Percentiles rank a stretch among this genome's conserved stretches.
These are phyloP conservation scores for Intellagama lesueurii DNA, from an alignment of 2,797 vertebrate genomes.

Conservation along the genomic window DNA sequence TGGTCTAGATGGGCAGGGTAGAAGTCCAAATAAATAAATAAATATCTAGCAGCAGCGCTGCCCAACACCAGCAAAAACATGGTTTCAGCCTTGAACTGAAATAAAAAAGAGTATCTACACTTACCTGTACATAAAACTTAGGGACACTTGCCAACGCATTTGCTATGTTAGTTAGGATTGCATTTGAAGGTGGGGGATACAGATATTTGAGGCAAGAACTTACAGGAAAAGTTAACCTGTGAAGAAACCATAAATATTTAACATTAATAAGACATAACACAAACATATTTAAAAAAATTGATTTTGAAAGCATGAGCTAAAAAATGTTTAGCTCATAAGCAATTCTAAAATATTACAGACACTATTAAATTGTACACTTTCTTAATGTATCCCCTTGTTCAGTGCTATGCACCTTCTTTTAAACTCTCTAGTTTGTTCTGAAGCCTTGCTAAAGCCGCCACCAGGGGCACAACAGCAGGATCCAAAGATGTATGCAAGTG, in stretches of 20 bases:
- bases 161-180: slow-evolving; percentile 91
- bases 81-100: not conserved
- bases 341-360: not conserved
- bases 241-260: slow-evolving; percentile 18
- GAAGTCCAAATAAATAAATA: too few relatives aligned
- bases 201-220: slow-evolving; percentile 95
- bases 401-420: not conserved
- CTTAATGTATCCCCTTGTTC: not conserved
- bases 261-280: not conserved
- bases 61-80: not conserved
- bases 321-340: not conserved
- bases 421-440: not conserved
- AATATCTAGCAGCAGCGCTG: not conserved
- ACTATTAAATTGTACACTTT: not conserved
- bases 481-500: not conserved
- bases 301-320: not conserved
- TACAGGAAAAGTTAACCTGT: slow-evolving; percentile 91
- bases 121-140: slow-evolving; percentile 97
- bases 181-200: slow-evolving; percentile 92
- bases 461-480: not conserved
- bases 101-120: slow-evolving; percentile 47
- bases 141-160: slow-evolving; percentile 93
- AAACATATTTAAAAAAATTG: not conserved
- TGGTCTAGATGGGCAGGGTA: too few relatives aligned
- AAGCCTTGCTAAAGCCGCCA: not conserved